phyloP scores from a whole-genome alignment of 2,797 vertebrate species.

The Serranus cabrilla region DNA sequence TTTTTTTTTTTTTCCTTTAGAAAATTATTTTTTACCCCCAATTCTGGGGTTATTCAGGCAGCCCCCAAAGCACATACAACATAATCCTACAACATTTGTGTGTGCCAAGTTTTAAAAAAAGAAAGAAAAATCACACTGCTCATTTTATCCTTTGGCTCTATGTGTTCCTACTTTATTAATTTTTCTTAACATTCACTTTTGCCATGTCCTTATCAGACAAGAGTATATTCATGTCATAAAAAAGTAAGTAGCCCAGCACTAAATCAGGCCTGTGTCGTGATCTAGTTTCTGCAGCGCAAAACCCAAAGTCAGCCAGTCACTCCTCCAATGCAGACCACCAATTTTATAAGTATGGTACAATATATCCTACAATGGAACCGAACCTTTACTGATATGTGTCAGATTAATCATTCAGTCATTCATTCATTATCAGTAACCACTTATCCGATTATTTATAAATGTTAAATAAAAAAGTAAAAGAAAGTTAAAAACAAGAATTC shows the following conservation, averaged over 20 bases:
- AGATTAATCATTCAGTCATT: too few relatives aligned
- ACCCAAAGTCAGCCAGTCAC: not conserved
- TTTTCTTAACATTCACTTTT: constrained; percentile 3
- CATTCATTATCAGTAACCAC: too few relatives aligned
- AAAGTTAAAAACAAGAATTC: too few relatives aligned
- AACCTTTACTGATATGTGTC: too few relatives aligned
- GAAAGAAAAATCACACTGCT: constrained; percentile 5
- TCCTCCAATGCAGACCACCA: not conserved
- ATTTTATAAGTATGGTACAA: too few relatives aligned
- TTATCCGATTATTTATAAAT: too few relatives aligned
- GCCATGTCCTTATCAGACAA: not conserved
- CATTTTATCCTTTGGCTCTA: constrained; percentile 24
- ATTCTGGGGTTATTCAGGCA: constrained; percentile 45
- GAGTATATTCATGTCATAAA: constrained; percentile 3
- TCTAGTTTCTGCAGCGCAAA: not conserved
- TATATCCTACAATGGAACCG: too few relatives aligned
- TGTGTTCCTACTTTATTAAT: constrained; percentile 7
- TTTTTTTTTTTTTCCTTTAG: constrained; percentile 19
- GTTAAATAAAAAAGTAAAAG: too few relatives aligned
- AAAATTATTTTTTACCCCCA: constrained; percentile 33
- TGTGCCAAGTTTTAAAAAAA: constrained; percentile 19
- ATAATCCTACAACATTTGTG: constrained; percentile 45
- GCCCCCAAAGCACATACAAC: constrained; percentile 36
- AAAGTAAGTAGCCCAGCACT: not conserved
- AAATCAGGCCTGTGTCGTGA: not conserved